Conservation (phyloP, 1,140 invertebrate species). For the Macrotrachela quadricornifera region DNA sequence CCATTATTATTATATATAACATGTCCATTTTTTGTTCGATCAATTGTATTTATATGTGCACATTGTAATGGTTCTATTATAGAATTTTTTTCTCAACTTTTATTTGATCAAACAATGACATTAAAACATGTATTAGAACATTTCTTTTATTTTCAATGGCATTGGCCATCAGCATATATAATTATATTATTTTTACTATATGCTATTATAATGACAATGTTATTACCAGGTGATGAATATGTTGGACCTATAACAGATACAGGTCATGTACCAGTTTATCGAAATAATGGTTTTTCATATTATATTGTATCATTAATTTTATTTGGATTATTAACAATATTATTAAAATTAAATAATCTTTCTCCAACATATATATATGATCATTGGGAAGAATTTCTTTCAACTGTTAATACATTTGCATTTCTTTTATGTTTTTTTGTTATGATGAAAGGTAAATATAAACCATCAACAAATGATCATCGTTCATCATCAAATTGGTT, state of each 20-base stretch:
- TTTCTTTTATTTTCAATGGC: no score
- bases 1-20: no score
- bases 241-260: slow-evolving; percentile 33
- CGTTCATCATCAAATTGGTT: slow-evolving; percentile 25
- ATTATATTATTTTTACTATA: slow-evolving; percentile 7
- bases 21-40: no score
- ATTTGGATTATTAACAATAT: slow-evolving; percentile 18
- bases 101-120: no score
- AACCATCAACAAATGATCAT: slow-evolving; percentile 20
- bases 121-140: no score
- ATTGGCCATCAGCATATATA: no score
- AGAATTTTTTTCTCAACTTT: no score
- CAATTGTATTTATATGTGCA: no score
- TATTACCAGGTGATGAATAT: slow-evolving; percentile 30
- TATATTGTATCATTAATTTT: slow-evolving; percentile 28
- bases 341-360: slow-evolving; percentile 14
- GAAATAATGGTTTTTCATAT: slow-evolving; percentile 37
- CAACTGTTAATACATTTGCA: slow-evolving; percentile 33
- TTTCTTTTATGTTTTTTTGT: slow-evolving; percentile 32
- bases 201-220: slow-evolving; percentile 18
- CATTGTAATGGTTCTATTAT: no score
- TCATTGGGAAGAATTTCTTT: slow-evolving; percentile 29
- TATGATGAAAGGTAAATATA: slow-evolving; percentile 26
- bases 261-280: slow-evolving; percentile 33
- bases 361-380: slow-evolving; percentile 15